Percentiles rank a stretch among this genome's conserved stretches.
Conservation (phyloP, 2,113 vertebrate species). For the Heliornis fulica region DNA sequence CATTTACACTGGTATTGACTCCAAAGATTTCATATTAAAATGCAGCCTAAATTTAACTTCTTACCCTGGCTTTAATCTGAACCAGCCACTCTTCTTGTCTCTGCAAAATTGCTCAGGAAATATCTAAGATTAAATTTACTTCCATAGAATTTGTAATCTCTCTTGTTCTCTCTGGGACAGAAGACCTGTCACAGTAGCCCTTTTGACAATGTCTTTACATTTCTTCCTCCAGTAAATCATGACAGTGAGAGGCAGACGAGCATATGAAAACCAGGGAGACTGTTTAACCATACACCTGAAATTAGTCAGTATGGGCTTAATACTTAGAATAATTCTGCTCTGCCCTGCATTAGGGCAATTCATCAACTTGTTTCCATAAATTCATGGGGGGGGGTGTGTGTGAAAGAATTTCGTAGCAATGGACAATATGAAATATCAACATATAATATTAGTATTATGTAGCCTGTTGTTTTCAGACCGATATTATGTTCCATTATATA, state of each 20-base stretch:
- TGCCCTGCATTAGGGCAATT: background rate
- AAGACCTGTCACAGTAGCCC: background rate
- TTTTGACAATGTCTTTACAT: background rate
- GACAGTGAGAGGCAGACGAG: background rate
- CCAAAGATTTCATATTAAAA: slow-evolving; percentile 24
- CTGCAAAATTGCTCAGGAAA: slow-evolving; percentile 41
- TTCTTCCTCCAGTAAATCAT: background rate
- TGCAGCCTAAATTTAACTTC: slow-evolving; percentile 17
- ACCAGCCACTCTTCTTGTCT: background rate
- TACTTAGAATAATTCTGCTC: background rate
- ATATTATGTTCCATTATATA: background rate
- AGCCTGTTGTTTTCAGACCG: background rate
- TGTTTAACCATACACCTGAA: background rate
- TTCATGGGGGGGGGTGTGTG: background rate
- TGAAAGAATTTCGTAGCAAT: background rate
- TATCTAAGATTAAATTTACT: slow-evolving; percentile 47
- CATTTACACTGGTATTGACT: background rate
- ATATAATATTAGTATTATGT: background rate
- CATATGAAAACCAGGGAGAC: background rate
- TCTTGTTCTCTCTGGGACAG: slow-evolving; percentile 6
- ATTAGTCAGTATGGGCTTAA: background rate
- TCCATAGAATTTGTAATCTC: slow-evolving; percentile 9
- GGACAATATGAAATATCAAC: background rate
- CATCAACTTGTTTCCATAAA: background rate
- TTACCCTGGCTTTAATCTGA: slow-evolving; percentile 4